Conservation (phyloP, 2,888 invertebrate species). For the Phyllotreta cruciferae region DNA sequence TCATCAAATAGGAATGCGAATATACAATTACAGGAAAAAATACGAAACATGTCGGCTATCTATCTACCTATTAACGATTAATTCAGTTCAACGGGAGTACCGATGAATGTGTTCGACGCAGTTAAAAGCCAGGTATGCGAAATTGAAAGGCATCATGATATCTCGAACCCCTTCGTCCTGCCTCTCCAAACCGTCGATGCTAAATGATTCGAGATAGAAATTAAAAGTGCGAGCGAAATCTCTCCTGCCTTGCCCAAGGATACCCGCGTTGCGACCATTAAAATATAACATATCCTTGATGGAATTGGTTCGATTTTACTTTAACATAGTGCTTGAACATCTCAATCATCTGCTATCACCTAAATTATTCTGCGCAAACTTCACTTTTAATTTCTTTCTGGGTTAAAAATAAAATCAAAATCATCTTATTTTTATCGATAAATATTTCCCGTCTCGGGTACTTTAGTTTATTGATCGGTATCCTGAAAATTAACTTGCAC, state of each 20-base stretch:
- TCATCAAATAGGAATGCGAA: slow-evolving; percentile 46
- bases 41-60: slow-evolving; percentile 43
- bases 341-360: too few species aligned
- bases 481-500: too few species aligned
- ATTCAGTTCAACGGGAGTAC: slow-evolving; percentile 32
- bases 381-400: too few species aligned
- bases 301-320: too few species aligned
- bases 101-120: slow-evolving; percentile 28
- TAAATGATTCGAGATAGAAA: background rate
- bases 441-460: too few species aligned
- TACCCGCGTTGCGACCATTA: background rate
- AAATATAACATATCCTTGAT: too few species aligned
- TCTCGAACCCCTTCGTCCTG: slow-evolving; percentile 3
- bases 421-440: too few species aligned
- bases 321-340: too few species aligned
- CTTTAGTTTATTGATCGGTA: too few species aligned
- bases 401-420: too few species aligned
- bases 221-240: slow-evolving; percentile 33
- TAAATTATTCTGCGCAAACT: too few species aligned
- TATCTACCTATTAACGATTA: slow-evolving; percentile 45
- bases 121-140: slow-evolving; percentile 30
- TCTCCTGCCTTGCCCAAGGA: slow-evolving; percentile 22
- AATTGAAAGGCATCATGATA: slow-evolving; percentile 22
- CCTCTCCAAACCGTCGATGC: too few species aligned
- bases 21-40: slow-evolving; percentile 42